Evolutionary conservation across 2,797 vertebrate genomes (phyloP).

Genomic region (Echeneis naucrates): DNA sequence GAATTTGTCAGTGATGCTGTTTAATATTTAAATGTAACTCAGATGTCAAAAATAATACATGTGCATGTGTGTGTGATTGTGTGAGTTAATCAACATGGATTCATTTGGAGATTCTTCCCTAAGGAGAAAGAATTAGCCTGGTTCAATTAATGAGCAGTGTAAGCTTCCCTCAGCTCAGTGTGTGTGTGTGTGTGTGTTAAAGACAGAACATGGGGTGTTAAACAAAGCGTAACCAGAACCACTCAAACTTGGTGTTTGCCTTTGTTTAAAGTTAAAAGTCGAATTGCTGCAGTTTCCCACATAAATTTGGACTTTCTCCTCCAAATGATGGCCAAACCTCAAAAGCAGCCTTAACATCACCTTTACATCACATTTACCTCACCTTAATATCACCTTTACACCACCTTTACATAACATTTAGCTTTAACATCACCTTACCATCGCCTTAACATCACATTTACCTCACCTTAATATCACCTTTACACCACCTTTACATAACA

Average conservation of each 20-base stretch:
- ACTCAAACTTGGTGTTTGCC: not conserved
- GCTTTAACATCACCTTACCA: too few species aligned
- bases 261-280: too few species aligned
- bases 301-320: not conserved
- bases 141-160: constrained; percentile 55
- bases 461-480: too few species aligned
- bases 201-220: constrained; percentile 16
- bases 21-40: constrained; percentile 26
- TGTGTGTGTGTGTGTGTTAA: constrained; percentile 15
- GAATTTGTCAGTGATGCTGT: not conserved
- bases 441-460: too few species aligned
- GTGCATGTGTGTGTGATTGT: not conserved
- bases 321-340: not conserved
- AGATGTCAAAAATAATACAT: constrained; percentile 6
- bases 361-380: too few species aligned
- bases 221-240: constrained; percentile 8
- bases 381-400: too few species aligned
- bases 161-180: constrained; percentile 24
- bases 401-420: too few species aligned
- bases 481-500: too few species aligned
- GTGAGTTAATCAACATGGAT: constrained; percentile 52
- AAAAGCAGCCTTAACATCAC: not conserved
- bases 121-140: constrained; percentile 49
- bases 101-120: constrained; percentile 45
- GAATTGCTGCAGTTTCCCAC: too few species aligned